A percentile compares a stretch with the other conserved stretches of the same genome.
Evolutionary conservation across 2,113 vertebrate genomes (phyloP).

Genomic region (Odontesthes bonariensis): DNA sequence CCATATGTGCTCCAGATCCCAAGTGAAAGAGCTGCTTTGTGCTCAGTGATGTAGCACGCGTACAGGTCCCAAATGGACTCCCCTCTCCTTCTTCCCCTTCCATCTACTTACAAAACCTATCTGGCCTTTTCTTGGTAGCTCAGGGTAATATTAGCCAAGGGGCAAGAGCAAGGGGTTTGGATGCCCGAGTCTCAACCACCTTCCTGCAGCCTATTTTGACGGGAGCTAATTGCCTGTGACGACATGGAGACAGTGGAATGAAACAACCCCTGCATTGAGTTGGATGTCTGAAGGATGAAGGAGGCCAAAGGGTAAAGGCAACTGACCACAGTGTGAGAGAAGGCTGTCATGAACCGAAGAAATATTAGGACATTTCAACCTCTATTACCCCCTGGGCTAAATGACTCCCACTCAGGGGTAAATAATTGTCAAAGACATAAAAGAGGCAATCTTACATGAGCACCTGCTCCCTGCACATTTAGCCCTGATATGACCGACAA

Average conservation of each 20-base stretch:
- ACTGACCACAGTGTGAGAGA: slow-evolving; percentile 5
- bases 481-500: slow-evolving; percentile 43
- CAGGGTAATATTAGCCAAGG: slow-evolving; percentile 69
- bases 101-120: slow-evolving; percentile 62
- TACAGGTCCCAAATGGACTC: slow-evolving; percentile 55
- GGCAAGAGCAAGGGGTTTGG: slow-evolving; percentile 42
- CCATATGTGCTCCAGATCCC: slow-evolving; percentile 80
- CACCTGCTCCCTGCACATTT: slow-evolving; percentile 68
- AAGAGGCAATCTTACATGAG: slow-evolving; percentile 46
- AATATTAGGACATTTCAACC: slow-evolving; percentile 57
- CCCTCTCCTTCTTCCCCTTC: slow-evolving; percentile 36
- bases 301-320: slow-evolving; percentile 14
- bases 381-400: slow-evolving; percentile 54
- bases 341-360: slow-evolving; percentile 55
- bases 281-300: slow-evolving; percentile 16
- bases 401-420: slow-evolving; percentile 52
- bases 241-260: slow-evolving; percentile 54
- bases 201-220: slow-evolving; percentile 72
- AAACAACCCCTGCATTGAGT: slow-evolving; percentile 71
- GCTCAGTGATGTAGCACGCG: slow-evolving; percentile 68
- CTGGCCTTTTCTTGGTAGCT: slow-evolving; percentile 58
- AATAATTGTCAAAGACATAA: slow-evolving; percentile 54
- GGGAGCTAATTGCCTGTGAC: slow-evolving; percentile 78
- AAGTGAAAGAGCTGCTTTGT: slow-evolving; percentile 83
- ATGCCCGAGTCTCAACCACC: slow-evolving; percentile 49